Evolutionary conservation across 2,888 invertebrate genomes (phyloP).

Genomic region (Tinea semifulvella): DNA sequence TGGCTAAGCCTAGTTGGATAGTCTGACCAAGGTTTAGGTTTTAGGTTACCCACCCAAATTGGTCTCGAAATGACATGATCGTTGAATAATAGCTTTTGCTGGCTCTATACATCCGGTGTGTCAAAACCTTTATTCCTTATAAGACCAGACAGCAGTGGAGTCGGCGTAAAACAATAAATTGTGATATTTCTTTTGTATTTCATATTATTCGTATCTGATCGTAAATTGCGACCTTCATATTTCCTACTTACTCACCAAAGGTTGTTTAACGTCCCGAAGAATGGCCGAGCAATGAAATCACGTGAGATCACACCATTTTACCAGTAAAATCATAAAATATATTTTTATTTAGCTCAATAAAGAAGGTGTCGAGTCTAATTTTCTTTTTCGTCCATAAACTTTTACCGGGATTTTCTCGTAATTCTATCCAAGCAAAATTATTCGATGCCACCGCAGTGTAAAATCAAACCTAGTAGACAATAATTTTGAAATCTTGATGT

Average conservation of each 20-base stretch:
- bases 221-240: conserved; percentile 1
- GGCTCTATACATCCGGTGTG: too few relatives aligned
- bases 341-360: background rate
- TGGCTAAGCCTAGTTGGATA: too few relatives aligned
- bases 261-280: background rate
- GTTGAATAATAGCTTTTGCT: too few relatives aligned
- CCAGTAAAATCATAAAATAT: background rate
- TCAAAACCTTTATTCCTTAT: too few relatives aligned
- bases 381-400: background rate
- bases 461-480: too few relatives aligned
- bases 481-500: too few relatives aligned
- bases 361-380: background rate
- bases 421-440: too few relatives aligned
- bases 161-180: background rate
- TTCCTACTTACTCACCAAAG: background rate
- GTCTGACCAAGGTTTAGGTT: too few relatives aligned
- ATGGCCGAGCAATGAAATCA: background rate
- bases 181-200: background rate
- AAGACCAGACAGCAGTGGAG: background rate
- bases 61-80: too few relatives aligned
- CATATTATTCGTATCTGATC: conserved; percentile 1
- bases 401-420: too few relatives aligned
- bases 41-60: too few relatives aligned
- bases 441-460: too few relatives aligned
- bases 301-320: conserved; percentile 2